Evolutionary conservation across 2,888 invertebrate genomes (phyloP).

Genomic region (Chrysolina oricalcia): DNA sequence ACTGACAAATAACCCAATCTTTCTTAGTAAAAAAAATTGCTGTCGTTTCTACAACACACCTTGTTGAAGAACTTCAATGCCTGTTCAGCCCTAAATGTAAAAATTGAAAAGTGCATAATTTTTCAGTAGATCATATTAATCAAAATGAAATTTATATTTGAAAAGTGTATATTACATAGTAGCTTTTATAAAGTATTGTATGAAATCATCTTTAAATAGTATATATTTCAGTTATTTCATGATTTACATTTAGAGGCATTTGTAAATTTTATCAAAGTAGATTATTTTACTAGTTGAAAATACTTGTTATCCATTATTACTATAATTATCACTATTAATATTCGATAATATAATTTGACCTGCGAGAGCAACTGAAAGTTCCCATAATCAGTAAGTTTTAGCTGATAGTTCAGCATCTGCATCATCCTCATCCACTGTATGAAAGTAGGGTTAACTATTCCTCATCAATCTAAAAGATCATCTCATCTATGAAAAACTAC

Average conservation of each 20-base stretch:
- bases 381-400: conserved; percentile 2
- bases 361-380: background rate
- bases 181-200: conserved; percentile 41
- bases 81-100: conserved; percentile 38
- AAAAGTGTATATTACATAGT: conserved; percentile 34
- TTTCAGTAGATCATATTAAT: conserved; percentile 41
- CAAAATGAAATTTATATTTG: conserved; percentile 36
- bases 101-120: conserved; percentile 32
- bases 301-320: conserved; percentile 47
- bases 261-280: conserved; percentile 46
- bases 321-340: background rate
- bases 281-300: conserved; percentile 41
- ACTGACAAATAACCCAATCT: background rate
- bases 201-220: conserved; percentile 20
- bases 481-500: background rate
- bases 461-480: background rate
- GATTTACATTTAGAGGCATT: conserved; percentile 41
- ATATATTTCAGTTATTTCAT: conserved; percentile 16
- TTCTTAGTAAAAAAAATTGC: background rate
- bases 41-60: background rate
- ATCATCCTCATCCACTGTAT: conserved; percentile 12
- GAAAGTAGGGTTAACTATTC: conserved; percentile 1
- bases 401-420: background rate
- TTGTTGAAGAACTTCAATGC: conserved; percentile 20
- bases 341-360: conserved; percentile 1